Evolutionary conservation across 2,888 invertebrate genomes (phyloP), one percentile per base, ranked within the genome.

Genomic region (Drosophila nr. perissopoda): DNA sequence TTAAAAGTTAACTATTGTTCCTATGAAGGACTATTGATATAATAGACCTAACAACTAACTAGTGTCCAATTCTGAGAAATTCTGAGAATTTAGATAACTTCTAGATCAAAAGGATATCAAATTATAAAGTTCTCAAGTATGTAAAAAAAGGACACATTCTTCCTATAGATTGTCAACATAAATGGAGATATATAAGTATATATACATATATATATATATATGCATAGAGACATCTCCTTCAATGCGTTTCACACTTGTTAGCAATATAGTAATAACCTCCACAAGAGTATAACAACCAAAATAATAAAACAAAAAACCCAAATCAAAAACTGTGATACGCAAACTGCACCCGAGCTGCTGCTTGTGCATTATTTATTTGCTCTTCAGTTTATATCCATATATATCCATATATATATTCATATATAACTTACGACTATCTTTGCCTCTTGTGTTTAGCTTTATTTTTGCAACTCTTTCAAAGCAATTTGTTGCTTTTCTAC

Each of bases 281-380:
- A 1, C 13, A 46, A 46, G 46, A 25, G 16, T 25, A 46, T 21
- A 4, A 25, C 8, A 25, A 46, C 25, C 7, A 46, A 46, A 46
- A 16, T 21, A 11, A 11, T 46, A 46, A 25, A 25, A 25, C 4
- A 8, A 25, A 8, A 25, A 21, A 0, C 1, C 0, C 8, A 25
- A 46, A 7, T 25, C 25, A 57, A 27, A 40, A 54, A 31, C 11
- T 78, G 57, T 79, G 74, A 83, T 91, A 90, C 91, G 91, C 91
- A 89, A 90, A 91, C 86, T 82, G 90, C 90, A 91, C 74, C 84
- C 76, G 79, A 81, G 64, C 31, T 52, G 25, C 36, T 57, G 61
- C n/a, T 2, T 3, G 36, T 13, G 25, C 31, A 52, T 61, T 73
- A 25, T 54, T 38, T 38, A n/a, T 49, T 70, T 46, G 21, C 49